phyloP scores from a whole-genome alignment of 1,140 invertebrate species.

The Drosophila busckii region DNA sequence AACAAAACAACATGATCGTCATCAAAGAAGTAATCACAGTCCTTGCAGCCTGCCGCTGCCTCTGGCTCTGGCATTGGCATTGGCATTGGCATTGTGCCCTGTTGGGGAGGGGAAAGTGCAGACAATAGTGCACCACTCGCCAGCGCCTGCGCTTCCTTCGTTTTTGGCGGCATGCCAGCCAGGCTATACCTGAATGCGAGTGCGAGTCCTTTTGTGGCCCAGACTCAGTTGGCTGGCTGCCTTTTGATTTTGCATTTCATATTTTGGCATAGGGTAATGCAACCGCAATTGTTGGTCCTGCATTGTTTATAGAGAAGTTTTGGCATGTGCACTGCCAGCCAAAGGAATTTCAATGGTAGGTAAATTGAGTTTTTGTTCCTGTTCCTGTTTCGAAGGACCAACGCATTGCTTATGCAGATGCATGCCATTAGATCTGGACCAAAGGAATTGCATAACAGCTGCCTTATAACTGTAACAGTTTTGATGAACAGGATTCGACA shows the following conservation, averaged over 20 bases:
- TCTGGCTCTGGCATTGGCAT: no score
- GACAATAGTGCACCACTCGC: slow-evolving; percentile 62
- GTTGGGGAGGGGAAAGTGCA: slow-evolving; percentile 3
- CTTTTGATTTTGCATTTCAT: slow-evolving; percentile 59
- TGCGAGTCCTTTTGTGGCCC: slow-evolving; percentile 48
- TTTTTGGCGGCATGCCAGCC: slow-evolving; percentile 60
- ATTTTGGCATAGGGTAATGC: slow-evolving; percentile 48
- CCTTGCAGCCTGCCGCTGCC: slow-evolving; percentile 25
- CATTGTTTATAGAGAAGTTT: slow-evolving; percentile 50
- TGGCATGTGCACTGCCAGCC: slow-evolving; percentile 73
- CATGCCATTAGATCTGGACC: slow-evolving; percentile 21
- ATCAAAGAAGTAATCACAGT: slow-evolving; percentile 56
- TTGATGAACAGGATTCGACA: not conserved
- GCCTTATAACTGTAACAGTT: slow-evolving; percentile 13
- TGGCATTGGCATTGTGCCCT: no score
- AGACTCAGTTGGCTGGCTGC: slow-evolving; percentile 15
- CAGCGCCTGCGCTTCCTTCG: slow-evolving; percentile 36
- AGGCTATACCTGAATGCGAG: not conserved
- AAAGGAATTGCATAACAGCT: slow-evolving; percentile 57
- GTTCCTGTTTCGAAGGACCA: slow-evolving; percentile 7
- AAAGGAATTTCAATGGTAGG: slow-evolving; percentile 32
- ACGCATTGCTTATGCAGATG: slow-evolving; percentile 46
- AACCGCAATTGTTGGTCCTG: slow-evolving; percentile 64
- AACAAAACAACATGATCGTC: slow-evolving; percentile 17
- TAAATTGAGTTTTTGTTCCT: slow-evolving; percentile 45